Evolutionary conservation across 2,888 invertebrate species (phyloP).

Genomic region (Amphimallon solstitiale): DNA sequence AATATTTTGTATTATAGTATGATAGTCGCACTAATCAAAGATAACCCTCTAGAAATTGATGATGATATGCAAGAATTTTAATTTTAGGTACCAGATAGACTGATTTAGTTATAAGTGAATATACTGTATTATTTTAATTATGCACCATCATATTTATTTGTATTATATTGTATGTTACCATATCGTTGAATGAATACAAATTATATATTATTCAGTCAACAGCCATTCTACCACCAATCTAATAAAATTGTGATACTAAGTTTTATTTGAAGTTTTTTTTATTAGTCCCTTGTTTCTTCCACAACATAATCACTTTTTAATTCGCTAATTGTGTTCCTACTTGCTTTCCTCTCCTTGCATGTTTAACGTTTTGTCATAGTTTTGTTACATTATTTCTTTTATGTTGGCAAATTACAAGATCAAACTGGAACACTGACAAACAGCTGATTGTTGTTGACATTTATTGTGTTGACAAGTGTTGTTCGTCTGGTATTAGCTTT

Average conservation of each 20-base stretch:
- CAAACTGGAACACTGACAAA: no score
- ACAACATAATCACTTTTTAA: neutral
- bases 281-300: no score
- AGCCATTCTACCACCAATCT: no score
- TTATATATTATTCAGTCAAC: no score
- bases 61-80: conserved; percentile 54
- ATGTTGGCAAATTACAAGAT: conserved; percentile 6
- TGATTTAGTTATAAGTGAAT: conserved; percentile 14
- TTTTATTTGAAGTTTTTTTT: no score
- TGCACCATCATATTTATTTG: neutral
- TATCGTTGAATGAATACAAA: no score
- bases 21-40: conserved; percentile 82
- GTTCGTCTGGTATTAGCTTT: neutral
- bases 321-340: no score
- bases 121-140: neutral
- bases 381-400: no score
- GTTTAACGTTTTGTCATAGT: no score
- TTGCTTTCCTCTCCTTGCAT: no score
- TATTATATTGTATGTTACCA: no score
- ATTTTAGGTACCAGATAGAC: conserved; percentile 6
- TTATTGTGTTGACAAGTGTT: neutral
- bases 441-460: conserved; percentile 36
- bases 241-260: no score
- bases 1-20: conserved; percentile 68
- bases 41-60: conserved; percentile 77